Percentiles rank a stretch among this genome's conserved stretches.
Conservation (phyloP, 2,888 invertebrate genomes). For the Linnaemya tessellans region DNA sequence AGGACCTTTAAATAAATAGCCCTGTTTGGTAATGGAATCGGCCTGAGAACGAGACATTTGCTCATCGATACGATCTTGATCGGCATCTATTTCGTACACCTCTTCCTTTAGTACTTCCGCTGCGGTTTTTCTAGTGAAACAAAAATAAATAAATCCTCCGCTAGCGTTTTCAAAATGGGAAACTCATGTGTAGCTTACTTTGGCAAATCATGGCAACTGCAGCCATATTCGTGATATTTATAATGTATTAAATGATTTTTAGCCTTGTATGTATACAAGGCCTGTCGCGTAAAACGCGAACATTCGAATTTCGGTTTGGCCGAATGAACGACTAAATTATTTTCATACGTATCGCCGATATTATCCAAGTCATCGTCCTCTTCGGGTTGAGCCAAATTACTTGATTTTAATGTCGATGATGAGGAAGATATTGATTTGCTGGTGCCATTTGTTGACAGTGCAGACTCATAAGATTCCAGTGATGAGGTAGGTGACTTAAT, state of each 20-base stretch:
- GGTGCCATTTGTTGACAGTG: conserved; percentile 71
- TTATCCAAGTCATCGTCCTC: conserved; percentile 77
- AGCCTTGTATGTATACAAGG: conserved; percentile 90
- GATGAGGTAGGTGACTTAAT: conserved; percentile 76
- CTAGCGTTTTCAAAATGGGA: not conserved
- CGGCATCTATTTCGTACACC: conserved; percentile 94
- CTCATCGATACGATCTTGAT: conserved; percentile 91
- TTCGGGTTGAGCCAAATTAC: conserved; percentile 80
- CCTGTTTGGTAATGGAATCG: conserved; percentile 93
- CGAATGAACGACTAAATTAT: conserved; percentile 42
- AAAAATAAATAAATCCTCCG: conserved; percentile 12
- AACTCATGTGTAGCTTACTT: conserved; percentile 84
- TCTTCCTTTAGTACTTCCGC: conserved; percentile 89
- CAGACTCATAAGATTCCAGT: conserved; percentile 81
- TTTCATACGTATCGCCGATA: conserved; percentile 58
- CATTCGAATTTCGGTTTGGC: conserved; percentile 80
- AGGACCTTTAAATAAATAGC: conserved; percentile 95
- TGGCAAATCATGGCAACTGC: conserved; percentile 93
- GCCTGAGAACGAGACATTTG: conserved; percentile 86
- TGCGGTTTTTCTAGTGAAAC: conserved; percentile 82
- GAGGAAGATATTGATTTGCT: conserved; percentile 76
- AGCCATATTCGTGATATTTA: conserved; percentile 95
- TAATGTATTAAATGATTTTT: conserved; percentile 96
- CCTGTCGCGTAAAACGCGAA: conserved; percentile 86
- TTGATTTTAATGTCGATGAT: conserved; percentile 79